Evolutionary conservation across 2,113 vertebrate species (phyloP), one percentile per base, ranked within the genome.

Genomic region (Ictalurus punctatus): DNA sequence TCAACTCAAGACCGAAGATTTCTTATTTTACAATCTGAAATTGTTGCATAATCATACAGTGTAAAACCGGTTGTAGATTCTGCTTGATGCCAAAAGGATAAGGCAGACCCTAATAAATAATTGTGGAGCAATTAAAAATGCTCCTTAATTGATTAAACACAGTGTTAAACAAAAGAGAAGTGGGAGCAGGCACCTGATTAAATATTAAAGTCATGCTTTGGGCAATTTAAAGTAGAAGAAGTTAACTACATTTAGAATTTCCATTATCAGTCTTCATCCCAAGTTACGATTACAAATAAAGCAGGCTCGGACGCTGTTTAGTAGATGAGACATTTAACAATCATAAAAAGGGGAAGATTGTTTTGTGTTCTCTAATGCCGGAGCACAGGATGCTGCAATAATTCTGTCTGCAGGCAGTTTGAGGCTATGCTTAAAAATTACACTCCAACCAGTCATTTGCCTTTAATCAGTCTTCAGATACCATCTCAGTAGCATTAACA

Each of bases 321-420:
- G 96, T 87, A 95, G 95, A 94, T 93, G 90, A 90, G 88, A 91
- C 91, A 89, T 92, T 93, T 95, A 96, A 96, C 96, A 97, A 96
- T 95, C 96, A 94, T 92, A 93, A 94, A 94, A 96, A 95, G 95
- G 94, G 93, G 34, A 95, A 94, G 96, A 94, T 95, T 96, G 95
- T 94, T 95, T 96, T 95, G 95, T 95, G 97, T 96, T 94, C 95
- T 95, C 95, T 95, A 95, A 96, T 96, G 96, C 96, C 96, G 95
- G 95, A 95, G 95, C 94, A 65, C 4, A 34, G 30, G 30, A 71
- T 71, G 16, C 30, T 71, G 69, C 17, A 17, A 4, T 34, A 34
- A 34, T 21, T 40, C 48, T 52, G 48, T 52, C 48, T 73, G 69
- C 17, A 73, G 69, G 69, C 69, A 40, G n/a, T 71, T 44, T 76